These are phyloP conservation scores for Luffia ferchaultella DNA, from an alignment of 2,888 invertebrate species.

Conservation along the genomic window DNA sequence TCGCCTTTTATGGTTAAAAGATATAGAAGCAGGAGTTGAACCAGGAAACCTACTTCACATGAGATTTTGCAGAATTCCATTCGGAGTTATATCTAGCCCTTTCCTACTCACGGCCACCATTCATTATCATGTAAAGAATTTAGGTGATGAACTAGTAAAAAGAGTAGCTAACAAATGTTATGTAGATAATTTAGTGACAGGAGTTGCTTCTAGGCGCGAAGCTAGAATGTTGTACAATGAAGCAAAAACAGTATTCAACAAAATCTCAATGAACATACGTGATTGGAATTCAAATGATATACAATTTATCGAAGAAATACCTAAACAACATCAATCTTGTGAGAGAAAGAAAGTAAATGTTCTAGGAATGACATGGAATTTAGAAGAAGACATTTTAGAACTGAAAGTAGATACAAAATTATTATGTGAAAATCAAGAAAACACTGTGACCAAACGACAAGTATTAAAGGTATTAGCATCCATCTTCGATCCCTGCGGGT, in stretches of 20 bases:
- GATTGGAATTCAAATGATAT: constrained; percentile 11
- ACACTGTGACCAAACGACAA: constrained; percentile 4
- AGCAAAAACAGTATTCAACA: neutral
- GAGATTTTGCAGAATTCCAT: constrained; percentile 14
- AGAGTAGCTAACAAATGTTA: constrained; percentile 10
- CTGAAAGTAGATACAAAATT: constrained; percentile 4
- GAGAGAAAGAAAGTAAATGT: constrained; percentile 3
- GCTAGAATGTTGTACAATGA: neutral
- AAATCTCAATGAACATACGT: constrained; percentile 1
- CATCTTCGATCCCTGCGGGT: constrained; percentile 4
- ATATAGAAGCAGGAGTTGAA: neutral
- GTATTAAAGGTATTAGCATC: constrained; percentile 2
- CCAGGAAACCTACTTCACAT: constrained; percentile 6
- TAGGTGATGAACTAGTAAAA: neutral
- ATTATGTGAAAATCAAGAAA: neutral
- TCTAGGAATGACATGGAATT: constrained; percentile 8
- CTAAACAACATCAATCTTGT: constrained; percentile 1
- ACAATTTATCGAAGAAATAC: constrained; percentile 6
- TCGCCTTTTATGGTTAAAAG: constrained; percentile 17
- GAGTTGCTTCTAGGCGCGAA: too few species aligned
- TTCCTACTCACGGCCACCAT: constrained; percentile 15
- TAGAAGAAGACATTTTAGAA: constrained; percentile 5
- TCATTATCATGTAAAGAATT: constrained; percentile 7
- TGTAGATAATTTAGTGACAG: constrained; percentile 6
- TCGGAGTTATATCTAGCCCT: constrained; percentile 15